Evolutionary conservation across 2,888 invertebrate species (phyloP), one percentile per base, ranked within the genome.

Genomic region (Microplitis deprimator): DNA sequence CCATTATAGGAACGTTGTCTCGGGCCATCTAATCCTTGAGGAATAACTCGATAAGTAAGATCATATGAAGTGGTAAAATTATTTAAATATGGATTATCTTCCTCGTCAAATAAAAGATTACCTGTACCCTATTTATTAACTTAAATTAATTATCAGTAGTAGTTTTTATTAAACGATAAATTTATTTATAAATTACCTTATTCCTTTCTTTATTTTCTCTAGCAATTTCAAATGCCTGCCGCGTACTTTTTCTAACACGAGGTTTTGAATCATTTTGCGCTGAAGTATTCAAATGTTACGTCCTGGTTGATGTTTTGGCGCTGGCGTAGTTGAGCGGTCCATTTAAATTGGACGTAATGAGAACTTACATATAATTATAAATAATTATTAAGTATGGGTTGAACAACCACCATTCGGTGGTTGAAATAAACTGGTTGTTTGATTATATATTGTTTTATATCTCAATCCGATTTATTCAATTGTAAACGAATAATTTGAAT

Each of bases 21-120:
- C 0, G 91, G 91, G 0, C 91, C 91, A 82, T 91, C 91, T 38
- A 91, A 86, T 5, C 91, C 91, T 81, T 90, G 91, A 0, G 92
- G 92, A 67, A 92, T 87, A 81, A 92, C 91, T 82, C 91, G 90
- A 85, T 91, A 93, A 5, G 91, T 91, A 8, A 93, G 85, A 83
- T 93, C 92, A 79, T 91, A 91, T 0, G 89, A 90, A 1, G 92
- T 91, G 8, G 91, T 90, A 85, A 89, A 92, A 85, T 93, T 90
- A 41, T 87, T 91, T 4, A 88, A 89, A 83, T 92, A 92, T 5
- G 82, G 74, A 5, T 90, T 90, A 82, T 90, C 91, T 79, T 91
- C 75, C 61, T 70, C 70, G 7, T 69, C 60, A 5, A 60, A 13
- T 17, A 69, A 29, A 74, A 17, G n/a, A 40, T 67, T 41, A 61